These are phyloP conservation scores for Drosophila micromelanica DNA, from an alignment of 1,140 invertebrate genomes.

Conservation along the genomic window DNA sequence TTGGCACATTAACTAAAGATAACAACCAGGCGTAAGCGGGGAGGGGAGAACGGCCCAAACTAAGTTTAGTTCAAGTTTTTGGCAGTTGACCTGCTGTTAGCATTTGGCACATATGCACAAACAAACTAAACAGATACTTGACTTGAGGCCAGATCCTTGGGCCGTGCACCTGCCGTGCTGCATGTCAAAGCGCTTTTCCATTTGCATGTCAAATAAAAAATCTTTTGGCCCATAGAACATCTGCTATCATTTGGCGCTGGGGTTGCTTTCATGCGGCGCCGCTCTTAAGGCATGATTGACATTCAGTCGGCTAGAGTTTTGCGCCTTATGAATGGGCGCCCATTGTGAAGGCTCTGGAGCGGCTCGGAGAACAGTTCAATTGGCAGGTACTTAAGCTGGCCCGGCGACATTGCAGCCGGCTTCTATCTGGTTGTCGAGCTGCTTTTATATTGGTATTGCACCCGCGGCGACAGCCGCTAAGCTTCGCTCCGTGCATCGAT, in stretches of 20 bases:
- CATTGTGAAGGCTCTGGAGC: slow-evolving; percentile 63
- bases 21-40: slow-evolving; percentile 45
- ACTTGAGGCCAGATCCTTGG: slow-evolving; percentile 48
- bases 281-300: slow-evolving; percentile 61
- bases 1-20: slow-evolving; percentile 76
- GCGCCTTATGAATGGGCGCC: slow-evolving; percentile 71
- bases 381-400: slow-evolving; percentile 68
- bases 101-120: slow-evolving; percentile 49
- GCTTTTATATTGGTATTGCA: slow-evolving; percentile 70
- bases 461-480: slow-evolving; percentile 78
- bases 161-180: slow-evolving; percentile 63
- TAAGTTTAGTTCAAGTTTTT: slow-evolving; percentile 31
- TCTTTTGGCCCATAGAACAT: slow-evolving; percentile 68
- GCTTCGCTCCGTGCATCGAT: slow-evolving; percentile 73
- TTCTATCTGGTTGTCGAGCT: slow-evolving; percentile 24
- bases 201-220: slow-evolving; percentile 70
- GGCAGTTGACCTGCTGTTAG: slow-evolving; percentile 76
- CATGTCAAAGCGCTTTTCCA: slow-evolving; percentile 46
- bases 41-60: not conserved
- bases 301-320: slow-evolving; percentile 35
- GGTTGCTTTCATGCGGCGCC: slow-evolving; percentile 34
- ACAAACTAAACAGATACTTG: slow-evolving; percentile 40
- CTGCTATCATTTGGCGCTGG: slow-evolving; percentile 67
- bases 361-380: slow-evolving; percentile 26
- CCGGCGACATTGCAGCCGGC: slow-evolving; percentile 52